Conservation (phyloP, 2,113 vertebrate genomes). For the Cavia porcellus region DNA sequence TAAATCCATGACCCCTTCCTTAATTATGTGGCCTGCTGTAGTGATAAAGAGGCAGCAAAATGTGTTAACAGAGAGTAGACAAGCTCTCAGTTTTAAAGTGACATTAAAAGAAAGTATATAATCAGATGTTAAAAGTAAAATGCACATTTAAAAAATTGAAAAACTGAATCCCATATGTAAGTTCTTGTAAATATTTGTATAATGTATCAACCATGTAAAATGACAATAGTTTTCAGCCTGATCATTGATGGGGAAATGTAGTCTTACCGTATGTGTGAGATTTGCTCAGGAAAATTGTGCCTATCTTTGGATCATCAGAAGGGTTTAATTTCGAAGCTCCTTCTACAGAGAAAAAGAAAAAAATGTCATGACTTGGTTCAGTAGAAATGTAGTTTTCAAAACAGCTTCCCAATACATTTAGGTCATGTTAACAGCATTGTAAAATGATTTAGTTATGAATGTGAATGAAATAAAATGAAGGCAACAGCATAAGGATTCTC, state of each 20-base stretch:
- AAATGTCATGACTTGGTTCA: neutral
- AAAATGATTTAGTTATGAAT: neutral
- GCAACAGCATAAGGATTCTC: slow-evolving; percentile 42
- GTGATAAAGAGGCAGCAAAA: neutral
- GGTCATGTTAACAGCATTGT: neutral
- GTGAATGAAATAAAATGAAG: neutral
- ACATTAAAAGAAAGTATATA: neutral
- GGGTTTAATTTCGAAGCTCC: slow-evolving; percentile 96
- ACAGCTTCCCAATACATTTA: neutral
- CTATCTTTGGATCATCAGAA: slow-evolving; percentile 96
- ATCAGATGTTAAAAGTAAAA: neutral
- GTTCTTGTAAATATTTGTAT: neutral
- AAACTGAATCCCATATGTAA: neutral
- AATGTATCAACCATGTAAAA: neutral
- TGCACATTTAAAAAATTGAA: neutral
- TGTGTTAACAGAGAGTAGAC: neutral
- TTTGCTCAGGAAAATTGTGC: slow-evolving; percentile 99
- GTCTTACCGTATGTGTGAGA: slow-evolving; percentile 97
- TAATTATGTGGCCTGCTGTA: neutral
- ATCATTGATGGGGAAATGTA: slow-evolving; percentile 26
- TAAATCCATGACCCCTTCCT: neutral
- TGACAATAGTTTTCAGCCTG: slow-evolving; percentile 30
- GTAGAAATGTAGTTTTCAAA: slow-evolving; percentile 51
- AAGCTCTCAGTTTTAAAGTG: neutral
- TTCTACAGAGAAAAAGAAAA: slow-evolving; percentile 88